Base-by-base conservation (phyloP, 2,888 invertebrate genomes). In the Anoncus sp. region DNA sequence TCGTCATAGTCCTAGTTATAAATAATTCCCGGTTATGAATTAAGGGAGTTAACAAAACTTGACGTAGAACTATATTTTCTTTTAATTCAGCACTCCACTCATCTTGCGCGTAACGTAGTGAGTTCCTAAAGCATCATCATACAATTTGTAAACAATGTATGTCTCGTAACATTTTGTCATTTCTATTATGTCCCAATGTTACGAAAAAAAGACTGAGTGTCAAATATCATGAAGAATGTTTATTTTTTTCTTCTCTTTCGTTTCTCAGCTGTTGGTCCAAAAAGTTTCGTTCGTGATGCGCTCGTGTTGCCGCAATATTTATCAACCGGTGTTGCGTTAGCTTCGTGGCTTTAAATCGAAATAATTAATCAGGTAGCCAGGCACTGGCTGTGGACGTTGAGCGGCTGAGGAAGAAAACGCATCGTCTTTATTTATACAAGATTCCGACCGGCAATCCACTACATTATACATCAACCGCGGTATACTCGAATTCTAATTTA, bases 401-500 rank as follows among this genome's bases (percentile, higher is more conserved):
- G 84, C n/a, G 31, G n/a, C n/a, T n/a, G 38, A 18, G 16, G 18
- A 20, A 24, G 69, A 62, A 51, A 35, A n/a, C n/a, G 49, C 16
- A 40, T 55, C 67, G 59, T 45, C 75, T 67, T 71, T 63, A 75
- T 51, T n/a, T n/a, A n/a, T n/a, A n/a, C n/a, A n/a, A 67, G 80
- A 81, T 82, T 31, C 38, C 78, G 79, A 76, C 47, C 62, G 77
- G 84, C 82, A 87, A 88, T 90, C 89, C 87, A 87, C 89, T 90
- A 89, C 89, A 89, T 90, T 90, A 90, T 90, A 89, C 87, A 89
- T 89, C 87, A 1, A 87, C 86, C 84, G 85, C 84, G n/a, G 85
- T 84, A 89, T 87, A 89, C 86, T 88, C 88, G 87, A 89, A 90
- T 89, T 89, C 86, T 89, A 90, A 90, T 90, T 90, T 90, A 90